phyloP scores from a whole-genome alignment of 2,113 vertebrate genomes.

The Siniperca chuatsi region DNA sequence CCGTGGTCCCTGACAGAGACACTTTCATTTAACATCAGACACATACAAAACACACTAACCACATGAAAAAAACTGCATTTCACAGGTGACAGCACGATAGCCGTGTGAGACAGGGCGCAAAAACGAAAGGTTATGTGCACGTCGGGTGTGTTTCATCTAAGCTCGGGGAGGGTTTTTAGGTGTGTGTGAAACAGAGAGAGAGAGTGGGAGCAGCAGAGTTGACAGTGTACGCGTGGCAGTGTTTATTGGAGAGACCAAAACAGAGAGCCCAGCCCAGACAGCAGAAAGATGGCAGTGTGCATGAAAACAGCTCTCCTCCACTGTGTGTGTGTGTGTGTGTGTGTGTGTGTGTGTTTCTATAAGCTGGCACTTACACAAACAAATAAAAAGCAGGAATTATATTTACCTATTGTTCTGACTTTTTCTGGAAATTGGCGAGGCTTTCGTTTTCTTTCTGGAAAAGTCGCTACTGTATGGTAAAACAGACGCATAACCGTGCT shows the following conservation, averaged over 20 bases:
- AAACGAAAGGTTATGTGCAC: slow-evolving; percentile 42
- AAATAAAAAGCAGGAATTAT: not conserved
- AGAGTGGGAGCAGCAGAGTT: slow-evolving; percentile 68
- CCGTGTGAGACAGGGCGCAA: slow-evolving; percentile 10
- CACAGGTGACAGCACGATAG: not conserved
- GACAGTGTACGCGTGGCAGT: slow-evolving; percentile 96
- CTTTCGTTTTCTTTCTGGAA: slow-evolving; percentile 96
- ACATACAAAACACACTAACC: slow-evolving; percentile 29
- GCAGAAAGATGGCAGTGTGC: slow-evolving; percentile 83
- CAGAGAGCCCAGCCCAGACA: slow-evolving; percentile 87
- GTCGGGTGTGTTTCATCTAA: not conserved
- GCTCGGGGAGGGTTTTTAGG: not conserved
- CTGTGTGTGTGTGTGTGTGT: not conserved
- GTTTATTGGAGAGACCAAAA: slow-evolving; percentile 90
- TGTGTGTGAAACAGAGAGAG: slow-evolving; percentile 9
- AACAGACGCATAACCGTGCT: slow-evolving; percentile 98
- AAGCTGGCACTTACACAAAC: slow-evolving; percentile 3
- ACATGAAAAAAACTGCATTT: slow-evolving; percentile 18
- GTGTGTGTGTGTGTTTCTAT: not conserved
- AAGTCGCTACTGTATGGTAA: slow-evolving; percentile 95
- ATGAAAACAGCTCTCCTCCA: slow-evolving; percentile 68
- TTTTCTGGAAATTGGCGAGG: slow-evolving; percentile 92
- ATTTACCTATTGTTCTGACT: slow-evolving; percentile 95
- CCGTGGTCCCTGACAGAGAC: not conserved
- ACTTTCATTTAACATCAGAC: slow-evolving; percentile 18